phyloP scores from a whole-genome alignment of 1,140 invertebrate species.

The Euglossa dilemma region DNA sequence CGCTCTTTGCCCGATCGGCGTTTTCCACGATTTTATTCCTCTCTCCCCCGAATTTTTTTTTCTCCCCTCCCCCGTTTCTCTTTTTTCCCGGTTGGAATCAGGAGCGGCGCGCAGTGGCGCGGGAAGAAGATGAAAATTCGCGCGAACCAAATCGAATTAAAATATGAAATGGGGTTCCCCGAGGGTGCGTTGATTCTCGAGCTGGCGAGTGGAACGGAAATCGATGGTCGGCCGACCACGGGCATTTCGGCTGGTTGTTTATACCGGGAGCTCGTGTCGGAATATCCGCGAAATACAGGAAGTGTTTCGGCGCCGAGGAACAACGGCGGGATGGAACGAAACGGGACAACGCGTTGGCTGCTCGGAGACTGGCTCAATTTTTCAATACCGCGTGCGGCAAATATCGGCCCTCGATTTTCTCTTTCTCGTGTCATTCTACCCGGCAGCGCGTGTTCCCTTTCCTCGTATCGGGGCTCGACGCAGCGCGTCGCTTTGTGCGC shows the following conservation, averaged over 20 bases:
- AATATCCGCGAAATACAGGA: background rate
- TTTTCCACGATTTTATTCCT: background rate
- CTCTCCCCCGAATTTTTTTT: no score
- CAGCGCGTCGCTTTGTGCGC: slow-evolving; percentile 36
- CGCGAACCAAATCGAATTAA: background rate
- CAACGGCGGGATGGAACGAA: slow-evolving; percentile 39
- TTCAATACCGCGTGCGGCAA: slow-evolving; percentile 56
- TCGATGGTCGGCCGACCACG: background rate
- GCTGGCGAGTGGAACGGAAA: background rate
- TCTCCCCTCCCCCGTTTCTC: no score
- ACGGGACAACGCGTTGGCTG: background rate
- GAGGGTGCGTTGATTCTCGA: background rate
- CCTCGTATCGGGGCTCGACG: slow-evolving; percentile 18
- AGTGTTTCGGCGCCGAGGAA: background rate
- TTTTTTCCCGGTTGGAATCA: no score
- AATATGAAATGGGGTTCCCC: background rate
- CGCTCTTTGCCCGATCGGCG: background rate
- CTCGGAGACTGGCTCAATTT: slow-evolving; percentile 58
- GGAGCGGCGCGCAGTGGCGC: no score
- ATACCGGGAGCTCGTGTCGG: background rate
- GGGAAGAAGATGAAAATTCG: no score
- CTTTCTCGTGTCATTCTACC: slow-evolving; percentile 39
- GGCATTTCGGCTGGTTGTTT: background rate
- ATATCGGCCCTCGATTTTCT: slow-evolving; percentile 48
- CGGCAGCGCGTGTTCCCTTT: slow-evolving; percentile 33